Percentiles rank a stretch among this genome's conserved stretches.
Evolutionary conservation across 1,140 invertebrate genomes (phyloP).

Genomic region (Aethina tumida): DNA sequence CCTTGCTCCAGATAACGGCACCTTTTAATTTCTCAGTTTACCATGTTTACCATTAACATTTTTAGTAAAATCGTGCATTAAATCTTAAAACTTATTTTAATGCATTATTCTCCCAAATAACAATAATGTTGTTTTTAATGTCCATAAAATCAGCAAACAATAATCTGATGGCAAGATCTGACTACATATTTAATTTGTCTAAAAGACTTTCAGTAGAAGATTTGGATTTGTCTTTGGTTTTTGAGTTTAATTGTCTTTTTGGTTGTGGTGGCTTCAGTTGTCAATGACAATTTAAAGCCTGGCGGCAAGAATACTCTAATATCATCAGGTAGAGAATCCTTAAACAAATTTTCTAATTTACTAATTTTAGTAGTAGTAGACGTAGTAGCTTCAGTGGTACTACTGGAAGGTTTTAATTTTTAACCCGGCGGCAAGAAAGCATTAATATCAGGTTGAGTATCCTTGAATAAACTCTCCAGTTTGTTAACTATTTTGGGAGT

Average conservation of each 20-base stretch:
- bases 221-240: conserved; percentile 27
- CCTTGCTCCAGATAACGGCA: no score
- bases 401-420: conserved; percentile 5
- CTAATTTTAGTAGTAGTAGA: no score
- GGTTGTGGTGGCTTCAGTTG: conserved; percentile 29
- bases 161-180: conserved; percentile 66
- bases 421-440: conserved; percentile 41
- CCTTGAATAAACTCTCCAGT: conserved; percentile 10
- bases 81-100: no score
- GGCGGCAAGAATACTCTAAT: conserved; percentile 50
- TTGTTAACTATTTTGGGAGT: conserved; percentile 20
- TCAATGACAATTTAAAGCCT: conserved; percentile 36
- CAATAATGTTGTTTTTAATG: conserved; percentile 43
- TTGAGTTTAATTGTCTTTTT: background rate
- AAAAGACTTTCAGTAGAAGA: conserved; percentile 71
- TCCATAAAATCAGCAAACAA: conserved; percentile 49
- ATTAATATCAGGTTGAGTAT: no score
- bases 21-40: no score
- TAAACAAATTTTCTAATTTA: no score
- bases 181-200: conserved; percentile 74
- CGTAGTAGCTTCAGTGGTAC: background rate
- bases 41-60: no score
- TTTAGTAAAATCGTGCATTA: no score
- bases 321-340: conserved; percentile 40
- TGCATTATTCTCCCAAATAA: conserved; percentile 49